Conservation (phyloP, 2,888 invertebrate genomes). For the Osmoderma eremita region DNA sequence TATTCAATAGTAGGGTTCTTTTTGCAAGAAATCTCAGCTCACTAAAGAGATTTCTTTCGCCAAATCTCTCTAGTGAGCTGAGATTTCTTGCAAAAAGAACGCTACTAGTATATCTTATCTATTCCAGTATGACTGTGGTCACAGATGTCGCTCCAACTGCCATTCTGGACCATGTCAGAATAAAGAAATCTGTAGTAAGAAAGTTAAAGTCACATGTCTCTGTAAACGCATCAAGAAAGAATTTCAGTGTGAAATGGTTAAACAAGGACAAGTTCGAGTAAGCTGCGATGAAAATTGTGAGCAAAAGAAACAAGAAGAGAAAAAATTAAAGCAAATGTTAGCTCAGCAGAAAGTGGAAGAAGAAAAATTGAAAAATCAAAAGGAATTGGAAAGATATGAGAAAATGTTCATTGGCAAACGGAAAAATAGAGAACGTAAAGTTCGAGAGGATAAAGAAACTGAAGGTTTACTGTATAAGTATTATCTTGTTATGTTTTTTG, state of each 20-base stretch:
- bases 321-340: constrained; percentile 67
- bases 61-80: too few species aligned
- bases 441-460: constrained; percentile 58
- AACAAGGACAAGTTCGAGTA: constrained; percentile 65
- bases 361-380: constrained; percentile 75
- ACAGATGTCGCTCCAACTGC: constrained; percentile 79
- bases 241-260: constrained; percentile 72
- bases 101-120: constrained; percentile 7
- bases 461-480: constrained; percentile 62
- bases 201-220: constrained; percentile 79
- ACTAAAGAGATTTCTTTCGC: too few species aligned
- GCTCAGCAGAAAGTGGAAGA: constrained; percentile 69
- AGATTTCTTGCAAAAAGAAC: too few species aligned
- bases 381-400: constrained; percentile 80
- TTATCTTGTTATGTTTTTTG: constrained; percentile 58
- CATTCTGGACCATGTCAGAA: constrained; percentile 78
- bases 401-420: constrained; percentile 77
- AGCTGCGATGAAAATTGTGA: constrained; percentile 74
- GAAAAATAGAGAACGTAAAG: constrained; percentile 66
- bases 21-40: too few species aligned
- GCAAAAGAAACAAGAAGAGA: constrained; percentile 68
- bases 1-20: too few species aligned
- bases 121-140: constrained; percentile 81
- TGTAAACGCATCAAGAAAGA: constrained; percentile 84
- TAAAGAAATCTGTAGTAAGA: constrained; percentile 78